These are phyloP conservation scores for Fopius arisanus DNA, from an alignment of 1,140 invertebrate genomes.

Conservation along the genomic window DNA sequence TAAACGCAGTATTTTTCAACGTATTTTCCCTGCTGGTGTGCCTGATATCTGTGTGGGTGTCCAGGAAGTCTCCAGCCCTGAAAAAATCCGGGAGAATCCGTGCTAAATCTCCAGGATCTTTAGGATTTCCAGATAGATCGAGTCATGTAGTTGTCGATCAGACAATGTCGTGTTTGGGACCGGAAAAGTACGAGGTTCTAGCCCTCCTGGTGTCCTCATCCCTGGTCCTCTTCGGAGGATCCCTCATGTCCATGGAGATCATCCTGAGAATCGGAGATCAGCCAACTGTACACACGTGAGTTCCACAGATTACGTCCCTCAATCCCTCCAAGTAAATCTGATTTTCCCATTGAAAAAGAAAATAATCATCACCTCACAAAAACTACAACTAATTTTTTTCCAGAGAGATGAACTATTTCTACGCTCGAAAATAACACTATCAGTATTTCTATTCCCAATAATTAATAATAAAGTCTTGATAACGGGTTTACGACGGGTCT, in stretches of 20 bases:
- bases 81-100: slow-evolving; percentile 3
- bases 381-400: too few relatives aligned
- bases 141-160: background rate
- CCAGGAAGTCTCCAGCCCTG: slow-evolving; percentile 16
- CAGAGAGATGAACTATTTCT: too few relatives aligned
- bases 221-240: slow-evolving; percentile 30
- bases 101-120: background rate
- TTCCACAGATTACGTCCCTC: background rate
- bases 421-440: too few relatives aligned
- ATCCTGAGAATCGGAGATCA: slow-evolving; percentile 35
- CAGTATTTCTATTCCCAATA: too few relatives aligned
- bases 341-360: too few relatives aligned
- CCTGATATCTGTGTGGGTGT: slow-evolving; percentile 38
- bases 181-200: slow-evolving; percentile 45
- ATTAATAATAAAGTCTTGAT: too few relatives aligned
- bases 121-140: background rate
- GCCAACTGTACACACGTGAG: slow-evolving; percentile 40
- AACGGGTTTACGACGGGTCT: too few relatives aligned
- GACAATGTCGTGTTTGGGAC: slow-evolving; percentile 32
- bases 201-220: slow-evolving; percentile 42
- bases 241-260: slow-evolving; percentile 33
- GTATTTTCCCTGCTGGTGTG: slow-evolving; percentile 34
- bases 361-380: too few relatives aligned
- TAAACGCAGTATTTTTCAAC: slow-evolving; percentile 37
- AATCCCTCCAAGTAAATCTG: background rate